phyloP scores from a whole-genome alignment of 1,140 invertebrate species.

The Cotesia vestalis region DNA sequence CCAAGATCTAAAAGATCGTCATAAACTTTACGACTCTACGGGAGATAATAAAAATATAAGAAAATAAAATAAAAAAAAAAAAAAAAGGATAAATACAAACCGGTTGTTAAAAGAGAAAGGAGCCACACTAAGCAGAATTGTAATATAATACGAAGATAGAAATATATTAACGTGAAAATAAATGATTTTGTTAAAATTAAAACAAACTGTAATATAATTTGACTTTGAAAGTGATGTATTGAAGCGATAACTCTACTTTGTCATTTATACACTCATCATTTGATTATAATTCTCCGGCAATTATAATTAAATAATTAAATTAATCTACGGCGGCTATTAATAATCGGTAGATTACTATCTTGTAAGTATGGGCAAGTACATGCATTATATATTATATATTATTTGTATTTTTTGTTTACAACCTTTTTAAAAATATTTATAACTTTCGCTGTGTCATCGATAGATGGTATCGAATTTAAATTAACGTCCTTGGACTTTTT shows the following conservation, averaged over 20 bases:
- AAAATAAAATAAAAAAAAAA: constrained; percentile 12
- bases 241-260: constrained; percentile 30
- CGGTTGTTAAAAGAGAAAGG: background rate
- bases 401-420: no score
- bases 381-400: background rate
- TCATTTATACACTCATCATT: constrained; percentile 17
- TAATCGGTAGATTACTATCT: no score
- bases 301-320: no score
- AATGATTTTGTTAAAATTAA: background rate
- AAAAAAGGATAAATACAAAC: constrained; percentile 17
- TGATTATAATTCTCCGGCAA: no score
- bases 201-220: no score
- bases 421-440: background rate
- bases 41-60: constrained; percentile 39
- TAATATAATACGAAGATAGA: constrained; percentile 12
- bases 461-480: background rate
- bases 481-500: constrained; percentile 8
- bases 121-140: background rate
- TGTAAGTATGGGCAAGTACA: no score
- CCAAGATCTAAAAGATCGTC: constrained; percentile 18
- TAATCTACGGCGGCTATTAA: background rate
- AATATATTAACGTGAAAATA: background rate
- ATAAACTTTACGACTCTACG: constrained; percentile 42
- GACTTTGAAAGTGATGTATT: background rate
- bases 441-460: background rate